Evolutionary conservation across 2,113 vertebrate genomes (phyloP), one percentile per base, ranked within the genome.

Genomic region (Archocentrus centrarchus): DNA sequence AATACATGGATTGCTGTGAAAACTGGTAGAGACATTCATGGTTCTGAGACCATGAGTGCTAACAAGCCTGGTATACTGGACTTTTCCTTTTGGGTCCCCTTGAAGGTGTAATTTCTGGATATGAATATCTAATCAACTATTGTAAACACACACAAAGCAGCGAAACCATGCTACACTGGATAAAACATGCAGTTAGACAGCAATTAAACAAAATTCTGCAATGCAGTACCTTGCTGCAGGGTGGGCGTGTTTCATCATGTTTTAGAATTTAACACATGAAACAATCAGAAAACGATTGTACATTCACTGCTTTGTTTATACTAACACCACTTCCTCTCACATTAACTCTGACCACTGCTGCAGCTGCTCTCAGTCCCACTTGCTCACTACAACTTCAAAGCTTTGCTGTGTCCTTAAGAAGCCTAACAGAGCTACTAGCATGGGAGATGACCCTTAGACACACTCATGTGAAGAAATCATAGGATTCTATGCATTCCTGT

Each of bases 161-260:
- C 1, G 0, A 53, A 50, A 32, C 10, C 55, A 20, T 20, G 8
- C 18, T 55, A 55, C 53, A 55, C 2, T 30, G 66, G 44, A 53
- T 20, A 27, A 70, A 70, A 17, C 44, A 53, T 32, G 24, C 24
- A 73, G 27, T 35, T 73, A 73, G 27, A 53, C 17, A n/a, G 27
- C 27, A 73, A 73, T 73, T 73, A 73, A 53, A 35, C 17, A 32
- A 53, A 73, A 35, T 73, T 73, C 47, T 53, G 47, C 68, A 73
- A 55, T 73, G 68, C 11, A 0, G 10, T 27, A 55, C 27, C 47
- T 73, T 35, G 47, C 27, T 11, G 32, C 68, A 55, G 47, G 47
- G 47, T 55, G 68, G 18, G 68, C 0, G 6, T 53, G 44, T 53
- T 55, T 53, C 11, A 50, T 70, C 50, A 6, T 50, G 66, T 9